Percentiles rank a stretch among this genome's conserved stretches.
Conservation (phyloP, 1,140 invertebrate species). For the Drosophila repleta region DNA sequence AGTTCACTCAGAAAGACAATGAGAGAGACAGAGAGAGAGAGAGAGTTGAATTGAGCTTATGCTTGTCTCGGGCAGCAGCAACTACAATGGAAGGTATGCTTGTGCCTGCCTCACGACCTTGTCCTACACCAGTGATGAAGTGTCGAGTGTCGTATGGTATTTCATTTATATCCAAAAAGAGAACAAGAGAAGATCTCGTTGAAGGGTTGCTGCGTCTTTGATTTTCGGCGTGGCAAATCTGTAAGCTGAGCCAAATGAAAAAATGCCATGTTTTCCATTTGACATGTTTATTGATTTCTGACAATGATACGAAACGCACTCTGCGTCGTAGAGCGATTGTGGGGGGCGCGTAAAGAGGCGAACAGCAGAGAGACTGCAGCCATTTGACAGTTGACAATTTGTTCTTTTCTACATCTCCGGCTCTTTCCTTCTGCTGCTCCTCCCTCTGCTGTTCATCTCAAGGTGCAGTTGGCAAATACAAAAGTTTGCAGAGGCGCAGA, state of each 20-base stretch:
- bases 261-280: too few species aligned
- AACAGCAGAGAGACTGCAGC: constrained; percentile 4
- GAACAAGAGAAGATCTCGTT: not conserved
- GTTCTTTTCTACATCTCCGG: not conserved
- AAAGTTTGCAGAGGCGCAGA: not conserved
- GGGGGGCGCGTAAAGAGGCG: not conserved
- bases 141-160: not conserved
- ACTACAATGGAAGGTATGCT: too few species aligned
- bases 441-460: too few species aligned
- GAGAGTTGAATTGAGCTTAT: too few species aligned
- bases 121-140: not conserved
- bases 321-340: constrained; percentile 3
- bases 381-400: constrained; percentile 17
- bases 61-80: too few species aligned
- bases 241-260: not conserved
- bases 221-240: not conserved
- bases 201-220: not conserved
- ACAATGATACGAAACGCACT: constrained; percentile 2
- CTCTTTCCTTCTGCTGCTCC: not conserved
- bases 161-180: not conserved
- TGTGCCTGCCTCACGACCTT: not conserved
- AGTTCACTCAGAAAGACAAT: too few species aligned
- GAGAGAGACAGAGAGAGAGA: too few species aligned
- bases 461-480: constrained; percentile 1
- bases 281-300: constrained; percentile 17